Base-by-base conservation (phyloP, 2,113 vertebrate species). In the Salvelinus alpinus region DNA sequence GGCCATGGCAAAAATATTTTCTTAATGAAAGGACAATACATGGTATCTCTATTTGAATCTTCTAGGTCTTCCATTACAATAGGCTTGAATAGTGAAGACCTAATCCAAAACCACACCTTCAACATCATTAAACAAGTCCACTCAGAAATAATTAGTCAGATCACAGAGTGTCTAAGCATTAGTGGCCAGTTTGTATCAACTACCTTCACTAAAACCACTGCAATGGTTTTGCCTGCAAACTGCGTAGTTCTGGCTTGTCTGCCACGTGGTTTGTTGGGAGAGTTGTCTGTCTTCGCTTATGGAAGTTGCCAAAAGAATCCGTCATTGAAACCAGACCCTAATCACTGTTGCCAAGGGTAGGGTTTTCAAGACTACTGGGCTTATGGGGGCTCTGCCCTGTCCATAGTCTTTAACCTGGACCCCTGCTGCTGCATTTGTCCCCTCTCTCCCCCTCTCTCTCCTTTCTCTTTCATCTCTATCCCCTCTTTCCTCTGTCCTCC, bases 121-220 rank as follows among this genome's bases (percentile, higher is more conserved):
- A 44, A 11, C 13, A 38, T 9, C 8, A 54, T 16, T 18, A 25
- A 72, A 47, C 64, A 54, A 72, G 38, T 44, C 38, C 38, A 44
- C 38, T 44, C 38, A 44, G 80, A 51, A 82, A 72, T 72, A 68
- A 80, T 72, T 8, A 78, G 54, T 73, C 31, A 59, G 38, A 44
- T 44, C 38, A 44, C 38, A 44, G 8, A 38, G 38, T 44, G 38
- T 44, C 38, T 44, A 34, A 0, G 24, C 20, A n/a, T 34, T 7
- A 34, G 34, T 34, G 34, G 34, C 34, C 7, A 34, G 34, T 7
- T 34, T 34, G 34, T 34, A 7, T 34, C 34, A 34, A 34, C 34
- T 34, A 34, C 34, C 34, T 1, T 34, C 34, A 34, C 34, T 34
- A 34, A 34, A 34, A 34, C 34, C 6, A 34, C 6, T 34, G 34